These are phyloP conservation scores for Montipora foliosa DNA, from an alignment of 64 coral and sea anemone genomes.

Conservation along the genomic window DNA sequence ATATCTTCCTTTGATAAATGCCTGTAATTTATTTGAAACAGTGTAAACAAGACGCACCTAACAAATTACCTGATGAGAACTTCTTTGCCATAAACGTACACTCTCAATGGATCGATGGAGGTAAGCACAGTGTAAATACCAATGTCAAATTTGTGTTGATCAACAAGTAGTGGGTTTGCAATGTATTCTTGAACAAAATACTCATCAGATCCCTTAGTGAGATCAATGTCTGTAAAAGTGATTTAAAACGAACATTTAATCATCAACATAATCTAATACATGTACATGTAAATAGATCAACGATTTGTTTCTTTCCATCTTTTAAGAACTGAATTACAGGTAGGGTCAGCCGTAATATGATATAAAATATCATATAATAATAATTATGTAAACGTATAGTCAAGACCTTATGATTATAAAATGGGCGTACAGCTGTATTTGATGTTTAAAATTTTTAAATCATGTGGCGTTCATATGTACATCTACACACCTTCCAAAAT, in stretches of 20 bases:
- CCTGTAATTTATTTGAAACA: background rate
- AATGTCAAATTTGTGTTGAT: conserved; percentile 96
- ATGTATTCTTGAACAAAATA: conserved; percentile 95
- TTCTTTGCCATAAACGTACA: conserved; percentile 93
- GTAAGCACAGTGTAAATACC: conserved; percentile 93
- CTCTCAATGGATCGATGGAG: conserved; percentile 91
- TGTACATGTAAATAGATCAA: too few species aligned
- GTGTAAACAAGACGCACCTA: background rate
- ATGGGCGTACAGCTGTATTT: too few species aligned
- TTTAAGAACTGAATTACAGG: too few species aligned
- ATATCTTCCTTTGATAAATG: background rate
- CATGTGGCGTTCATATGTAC: too few species aligned
- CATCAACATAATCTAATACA: too few species aligned
- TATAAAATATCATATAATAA: too few species aligned
- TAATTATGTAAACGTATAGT: too few species aligned
- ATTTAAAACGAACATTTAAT: background rate
- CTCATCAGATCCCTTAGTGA: conserved; percentile 65
- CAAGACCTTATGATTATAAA: too few species aligned
- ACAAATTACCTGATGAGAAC: conserved; percentile 83
- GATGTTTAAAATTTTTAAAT: too few species aligned
- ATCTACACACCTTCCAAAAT: too few species aligned
- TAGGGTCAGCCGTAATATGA: too few species aligned
- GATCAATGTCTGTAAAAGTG: conserved; percentile 78
- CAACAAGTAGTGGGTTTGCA: conserved; percentile 89
- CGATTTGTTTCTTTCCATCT: too few species aligned